These are phyloP conservation scores for Choloepus didactylus DNA, from an alignment of 2,797 vertebrate genomes.

Conservation along the genomic window DNA sequence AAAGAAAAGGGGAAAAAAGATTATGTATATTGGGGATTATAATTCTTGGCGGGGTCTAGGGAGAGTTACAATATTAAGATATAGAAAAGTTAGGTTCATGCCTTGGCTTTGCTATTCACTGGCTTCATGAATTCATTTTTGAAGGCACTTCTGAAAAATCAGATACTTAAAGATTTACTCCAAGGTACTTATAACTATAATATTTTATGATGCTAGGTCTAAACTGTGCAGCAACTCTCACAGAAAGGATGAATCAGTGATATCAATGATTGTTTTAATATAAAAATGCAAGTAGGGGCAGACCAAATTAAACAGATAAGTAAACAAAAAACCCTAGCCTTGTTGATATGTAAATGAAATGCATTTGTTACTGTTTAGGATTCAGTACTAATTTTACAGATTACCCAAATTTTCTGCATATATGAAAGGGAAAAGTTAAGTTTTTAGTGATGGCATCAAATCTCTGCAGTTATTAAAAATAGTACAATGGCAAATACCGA, in stretches of 20 bases:
- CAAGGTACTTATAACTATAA: neutral
- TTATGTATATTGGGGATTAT: neutral
- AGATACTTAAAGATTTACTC: neutral
- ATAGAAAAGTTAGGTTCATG: neutral
- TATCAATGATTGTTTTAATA: neutral
- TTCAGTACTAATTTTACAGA: neutral
- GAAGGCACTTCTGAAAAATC: neutral
- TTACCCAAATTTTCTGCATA: neutral
- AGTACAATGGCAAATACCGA: neutral
- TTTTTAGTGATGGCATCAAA: neutral
- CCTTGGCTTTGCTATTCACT: neutral
- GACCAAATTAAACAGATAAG: neutral
- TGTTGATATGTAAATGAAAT: neutral
- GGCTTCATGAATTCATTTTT: neutral
- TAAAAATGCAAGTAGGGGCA: neutral
- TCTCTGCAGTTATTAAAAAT: conserved; percentile 41
- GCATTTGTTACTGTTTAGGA: neutral
- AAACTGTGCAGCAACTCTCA: neutral
- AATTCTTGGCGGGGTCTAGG: neutral
- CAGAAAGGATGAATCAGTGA: neutral
- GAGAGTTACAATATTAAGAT: neutral
- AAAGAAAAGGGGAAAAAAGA: neutral
- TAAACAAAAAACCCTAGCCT: neutral
- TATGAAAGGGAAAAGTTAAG: neutral
- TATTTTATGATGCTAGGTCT: neutral